Evolutionary conservation across 1,140 invertebrate genomes (phyloP).

Genomic region (Teleogryllus occipitalis): DNA sequence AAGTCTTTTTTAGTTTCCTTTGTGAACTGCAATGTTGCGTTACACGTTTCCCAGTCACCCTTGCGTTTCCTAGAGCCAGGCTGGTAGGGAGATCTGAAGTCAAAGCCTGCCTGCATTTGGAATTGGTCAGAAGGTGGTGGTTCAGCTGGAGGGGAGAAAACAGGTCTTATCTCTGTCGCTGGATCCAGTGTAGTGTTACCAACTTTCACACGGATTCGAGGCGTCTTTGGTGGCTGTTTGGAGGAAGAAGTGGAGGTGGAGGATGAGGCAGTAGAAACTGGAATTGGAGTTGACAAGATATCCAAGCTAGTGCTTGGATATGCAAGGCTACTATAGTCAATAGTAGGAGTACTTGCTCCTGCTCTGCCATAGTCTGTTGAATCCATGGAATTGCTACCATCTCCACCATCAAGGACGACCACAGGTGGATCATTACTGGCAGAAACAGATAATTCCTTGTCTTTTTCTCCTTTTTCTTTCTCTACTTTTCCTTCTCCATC

Average conservation of each 20-base stretch:
- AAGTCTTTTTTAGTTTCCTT: constrained; percentile 68
- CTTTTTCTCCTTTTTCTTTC: neutral
- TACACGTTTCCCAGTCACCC: constrained; percentile 67
- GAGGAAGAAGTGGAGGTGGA: neutral
- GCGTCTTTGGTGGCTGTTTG: neutral
- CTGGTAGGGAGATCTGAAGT: constrained; percentile 52
- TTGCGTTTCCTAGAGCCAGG: constrained; percentile 53
- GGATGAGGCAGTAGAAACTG: neutral
- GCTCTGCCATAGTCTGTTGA: constrained; percentile 8
- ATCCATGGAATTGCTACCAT: neutral
- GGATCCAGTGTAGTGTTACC: neutral
- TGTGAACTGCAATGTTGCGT: constrained; percentile 68
- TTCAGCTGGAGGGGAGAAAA: neutral
- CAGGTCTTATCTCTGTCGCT: neutral
- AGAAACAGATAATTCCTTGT: neutral
- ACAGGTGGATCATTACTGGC: neutral
- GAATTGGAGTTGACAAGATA: neutral
- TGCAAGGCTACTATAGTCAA: constrained; percentile 25
- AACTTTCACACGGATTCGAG: constrained; percentile 2
- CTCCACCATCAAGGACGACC: neutral
- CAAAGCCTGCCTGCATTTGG: constrained; percentile 55
- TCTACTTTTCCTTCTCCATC: neutral
- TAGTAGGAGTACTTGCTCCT: constrained; percentile 18
- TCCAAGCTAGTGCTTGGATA: constrained; percentile 6
- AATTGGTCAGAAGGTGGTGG: constrained; percentile 13